A percentile compares a stretch with the other conserved stretches of the same genome.
Conservation (phyloP, 2,797 vertebrate genomes). For the Enteromius viviparus region DNA sequence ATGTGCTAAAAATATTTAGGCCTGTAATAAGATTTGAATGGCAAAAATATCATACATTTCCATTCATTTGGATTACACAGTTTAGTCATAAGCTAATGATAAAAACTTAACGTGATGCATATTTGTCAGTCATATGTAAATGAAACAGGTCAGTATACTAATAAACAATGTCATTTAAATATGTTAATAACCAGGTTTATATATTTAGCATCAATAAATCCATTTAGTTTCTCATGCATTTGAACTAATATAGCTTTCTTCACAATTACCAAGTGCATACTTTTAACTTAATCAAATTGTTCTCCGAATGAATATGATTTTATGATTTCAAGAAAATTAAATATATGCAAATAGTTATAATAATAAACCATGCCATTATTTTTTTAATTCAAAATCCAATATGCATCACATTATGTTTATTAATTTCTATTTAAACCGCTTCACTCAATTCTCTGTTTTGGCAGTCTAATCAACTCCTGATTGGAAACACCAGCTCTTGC, state of each 20-base stretch:
- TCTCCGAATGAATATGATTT: background rate
- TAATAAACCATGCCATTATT: background rate
- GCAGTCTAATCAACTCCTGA: background rate
- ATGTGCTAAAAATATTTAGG: background rate
- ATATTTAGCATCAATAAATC: background rate
- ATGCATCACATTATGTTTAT: no score
- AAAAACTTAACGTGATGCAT: background rate
- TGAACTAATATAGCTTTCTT: background rate
- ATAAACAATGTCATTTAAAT: background rate
- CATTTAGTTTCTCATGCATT: background rate
- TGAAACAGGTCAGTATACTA: background rate
- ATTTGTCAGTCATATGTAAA: background rate
- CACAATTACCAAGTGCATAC: background rate
- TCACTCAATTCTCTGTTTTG: no score
- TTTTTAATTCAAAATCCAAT: no score
- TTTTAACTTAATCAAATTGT: background rate
- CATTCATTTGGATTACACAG: background rate
- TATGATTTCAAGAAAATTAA: no score
- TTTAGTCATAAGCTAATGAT: background rate
- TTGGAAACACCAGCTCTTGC: background rate
- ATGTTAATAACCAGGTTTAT: background rate
- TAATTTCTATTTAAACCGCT: no score
- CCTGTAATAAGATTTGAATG: background rate
- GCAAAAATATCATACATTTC: background rate
- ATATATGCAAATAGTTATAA: background rate